These are phyloP conservation scores for Eupithecia vulgata DNA, from an alignment of 2,888 invertebrate genomes.

Conservation along the genomic window DNA sequence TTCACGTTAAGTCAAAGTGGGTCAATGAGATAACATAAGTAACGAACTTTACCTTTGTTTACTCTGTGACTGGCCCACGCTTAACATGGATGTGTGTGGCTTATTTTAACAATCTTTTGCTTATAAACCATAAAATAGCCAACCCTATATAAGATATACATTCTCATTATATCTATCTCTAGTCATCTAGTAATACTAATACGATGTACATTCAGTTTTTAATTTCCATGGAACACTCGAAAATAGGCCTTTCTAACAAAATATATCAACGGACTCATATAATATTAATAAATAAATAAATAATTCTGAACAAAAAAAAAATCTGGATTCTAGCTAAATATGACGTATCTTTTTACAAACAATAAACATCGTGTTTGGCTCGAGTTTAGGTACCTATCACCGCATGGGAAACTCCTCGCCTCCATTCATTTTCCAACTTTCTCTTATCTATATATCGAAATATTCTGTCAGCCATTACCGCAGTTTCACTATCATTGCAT, in stretches of 20 bases:
- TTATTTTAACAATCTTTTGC: neutral
- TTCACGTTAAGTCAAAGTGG: neutral
- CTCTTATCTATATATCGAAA: conserved; percentile 40
- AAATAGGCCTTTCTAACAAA: no score
- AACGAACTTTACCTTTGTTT: neutral
- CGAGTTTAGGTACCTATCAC: neutral
- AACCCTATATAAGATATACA: neutral
- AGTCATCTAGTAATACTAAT: no score
- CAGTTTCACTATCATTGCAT: conserved; percentile 40
- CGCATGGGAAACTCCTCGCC: conserved; percentile 23
- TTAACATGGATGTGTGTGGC: neutral
- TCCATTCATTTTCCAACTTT: conserved; percentile 36
- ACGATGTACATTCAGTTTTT: no score
- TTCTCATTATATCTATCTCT: no score
- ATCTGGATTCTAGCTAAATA: no score
- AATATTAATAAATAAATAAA: no score
- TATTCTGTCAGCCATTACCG: conserved; percentile 31
- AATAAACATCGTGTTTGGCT: neutral
- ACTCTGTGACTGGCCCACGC: neutral
- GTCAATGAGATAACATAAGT: neutral
- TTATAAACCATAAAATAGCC: neutral
- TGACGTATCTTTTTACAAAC: neutral
- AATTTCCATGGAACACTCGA: no score
- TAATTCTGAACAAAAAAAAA: no score
- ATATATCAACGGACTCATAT: no score